Evolutionary conservation across 2,797 vertebrate genomes (phyloP).

Genomic region (Lutjanus argentimaculatus): DNA sequence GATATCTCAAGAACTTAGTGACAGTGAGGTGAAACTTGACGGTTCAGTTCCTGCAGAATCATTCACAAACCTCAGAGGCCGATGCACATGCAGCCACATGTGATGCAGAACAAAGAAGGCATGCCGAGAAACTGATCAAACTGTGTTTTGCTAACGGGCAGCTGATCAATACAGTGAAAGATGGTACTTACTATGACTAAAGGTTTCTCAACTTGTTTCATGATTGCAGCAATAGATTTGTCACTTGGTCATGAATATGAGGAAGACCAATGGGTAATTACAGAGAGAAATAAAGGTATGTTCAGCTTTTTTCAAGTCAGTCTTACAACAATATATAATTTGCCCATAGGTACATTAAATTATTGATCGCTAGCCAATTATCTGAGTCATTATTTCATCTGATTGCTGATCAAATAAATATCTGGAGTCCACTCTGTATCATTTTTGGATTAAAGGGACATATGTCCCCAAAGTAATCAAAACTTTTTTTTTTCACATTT

Average conservation of each 20-base stretch:
- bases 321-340: neutral
- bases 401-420: no score
- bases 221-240: neutral
- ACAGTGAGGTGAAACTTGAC: constrained; percentile 6
- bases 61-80: constrained; percentile 21
- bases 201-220: neutral
- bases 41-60: neutral
- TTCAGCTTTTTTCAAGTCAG: neutral
- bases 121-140: neutral
- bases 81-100: constrained; percentile 37
- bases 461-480: no score
- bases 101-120: constrained; percentile 12
- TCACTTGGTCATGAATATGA: neutral
- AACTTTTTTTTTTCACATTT: no score
- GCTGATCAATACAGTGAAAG: neutral
- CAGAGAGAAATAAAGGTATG: neutral
- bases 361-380: neutral
- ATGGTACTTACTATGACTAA: neutral
- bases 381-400: neutral
- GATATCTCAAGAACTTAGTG: constrained; percentile 23
- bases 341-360: neutral
- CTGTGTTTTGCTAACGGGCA: neutral
- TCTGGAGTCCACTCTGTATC: no score
- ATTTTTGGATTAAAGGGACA: no score
- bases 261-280: neutral